Evolutionary conservation across 2,797 vertebrate species (phyloP).

Genomic region (Okamejei kenojei): DNA sequence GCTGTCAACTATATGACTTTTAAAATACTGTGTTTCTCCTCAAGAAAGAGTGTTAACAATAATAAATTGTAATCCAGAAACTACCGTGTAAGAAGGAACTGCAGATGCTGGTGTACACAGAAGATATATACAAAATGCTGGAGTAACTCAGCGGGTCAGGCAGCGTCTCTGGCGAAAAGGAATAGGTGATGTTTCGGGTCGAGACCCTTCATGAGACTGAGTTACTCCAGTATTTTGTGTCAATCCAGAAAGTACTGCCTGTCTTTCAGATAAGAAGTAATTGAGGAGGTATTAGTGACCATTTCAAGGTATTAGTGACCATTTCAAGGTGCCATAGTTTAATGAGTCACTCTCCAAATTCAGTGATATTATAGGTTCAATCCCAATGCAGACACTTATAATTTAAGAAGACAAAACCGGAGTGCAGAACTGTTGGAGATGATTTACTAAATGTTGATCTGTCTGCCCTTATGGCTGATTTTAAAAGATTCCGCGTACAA

Average conservation of each 20-base stretch:
- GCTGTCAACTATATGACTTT: not conserved
- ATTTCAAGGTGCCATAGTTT: not conserved
- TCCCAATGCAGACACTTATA: not conserved
- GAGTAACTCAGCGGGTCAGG: no score
- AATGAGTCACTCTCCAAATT: not conserved
- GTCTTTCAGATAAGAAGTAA: not conserved
- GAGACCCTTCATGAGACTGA: no score
- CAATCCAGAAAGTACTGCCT: not conserved
- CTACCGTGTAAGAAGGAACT: not conserved
- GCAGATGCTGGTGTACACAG: no score
- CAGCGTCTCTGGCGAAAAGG: no score
- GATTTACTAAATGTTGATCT: not conserved
- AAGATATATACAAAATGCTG: no score
- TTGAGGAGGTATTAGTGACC: not conserved
- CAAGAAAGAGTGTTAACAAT: not conserved
- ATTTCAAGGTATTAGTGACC: not conserved
- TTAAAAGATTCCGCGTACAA: not conserved
- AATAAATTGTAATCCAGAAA: not conserved
- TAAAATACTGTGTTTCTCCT: not conserved
- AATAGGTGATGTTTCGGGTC: no score
- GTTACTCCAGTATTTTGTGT: no score
- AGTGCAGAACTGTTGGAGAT: not conserved
- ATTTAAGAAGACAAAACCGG: not conserved
- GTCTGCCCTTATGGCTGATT: not conserved
- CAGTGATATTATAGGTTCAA: not conserved